Conservation (phyloP, 30 jellyfish, hydroid and myxozoan genomes). For the Mastigias papua region DNA sequence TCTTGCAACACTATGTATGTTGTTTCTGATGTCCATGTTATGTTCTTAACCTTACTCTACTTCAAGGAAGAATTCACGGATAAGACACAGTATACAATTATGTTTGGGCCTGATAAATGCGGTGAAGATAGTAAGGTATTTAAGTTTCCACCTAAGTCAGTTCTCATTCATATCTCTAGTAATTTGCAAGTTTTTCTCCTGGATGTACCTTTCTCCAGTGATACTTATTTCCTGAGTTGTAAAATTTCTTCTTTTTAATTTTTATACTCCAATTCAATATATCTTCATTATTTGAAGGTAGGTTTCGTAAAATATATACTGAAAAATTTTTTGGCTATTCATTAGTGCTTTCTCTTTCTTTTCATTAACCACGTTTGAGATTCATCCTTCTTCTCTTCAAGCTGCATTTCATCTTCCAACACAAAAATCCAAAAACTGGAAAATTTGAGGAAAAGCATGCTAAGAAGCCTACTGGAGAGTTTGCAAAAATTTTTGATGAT, state of each 20-base stretch:
- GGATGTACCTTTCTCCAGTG: too few species aligned
- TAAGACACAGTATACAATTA: slow-evolving; percentile 88
- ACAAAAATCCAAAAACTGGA: slow-evolving; percentile 91
- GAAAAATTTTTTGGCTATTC: not conserved
- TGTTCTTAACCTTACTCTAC: not conserved
- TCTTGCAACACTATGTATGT: too few species aligned
- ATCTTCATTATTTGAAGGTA: too few species aligned
- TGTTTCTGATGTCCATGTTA: not conserved
- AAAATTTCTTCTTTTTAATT: too few species aligned
- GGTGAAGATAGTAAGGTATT: slow-evolving; percentile 90
- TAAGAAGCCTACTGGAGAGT: slow-evolving; percentile 88
- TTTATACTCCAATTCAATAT: too few species aligned
- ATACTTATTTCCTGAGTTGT: too few species aligned
- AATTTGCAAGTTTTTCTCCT: too few species aligned
- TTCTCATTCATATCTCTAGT: too few species aligned
- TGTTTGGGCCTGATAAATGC: slow-evolving; percentile 99
- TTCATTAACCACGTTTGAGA: not conserved
- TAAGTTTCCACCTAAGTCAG: not conserved
- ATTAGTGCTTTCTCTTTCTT: not conserved
- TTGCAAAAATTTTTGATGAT: slow-evolving; percentile 88
- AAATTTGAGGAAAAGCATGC: slow-evolving; percentile 95
- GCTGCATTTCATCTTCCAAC: slow-evolving; percentile 98
- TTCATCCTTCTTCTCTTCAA: slow-evolving; percentile 11
- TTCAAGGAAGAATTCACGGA: slow-evolving; percentile 80
- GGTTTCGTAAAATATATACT: too few species aligned